Evolutionary conservation across 2,888 invertebrate genomes (phyloP).

Genomic region (Sicus ferrugineus): DNA sequence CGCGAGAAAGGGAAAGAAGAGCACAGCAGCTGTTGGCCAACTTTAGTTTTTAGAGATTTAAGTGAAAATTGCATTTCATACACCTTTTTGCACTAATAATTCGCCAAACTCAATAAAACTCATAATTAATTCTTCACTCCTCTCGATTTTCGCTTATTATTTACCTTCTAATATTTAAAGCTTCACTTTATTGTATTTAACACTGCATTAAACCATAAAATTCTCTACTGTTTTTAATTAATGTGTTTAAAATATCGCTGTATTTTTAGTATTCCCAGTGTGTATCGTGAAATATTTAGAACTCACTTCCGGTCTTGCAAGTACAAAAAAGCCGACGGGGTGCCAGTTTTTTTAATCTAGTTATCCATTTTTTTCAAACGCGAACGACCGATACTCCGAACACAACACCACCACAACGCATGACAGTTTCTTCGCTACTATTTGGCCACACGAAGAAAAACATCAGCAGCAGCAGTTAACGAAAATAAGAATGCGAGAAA

Average conservation of each 20-base stretch:
- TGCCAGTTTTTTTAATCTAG: slow-evolving; percentile 29
- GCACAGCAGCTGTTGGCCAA: slow-evolving; percentile 14
- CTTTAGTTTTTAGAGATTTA: not conserved
- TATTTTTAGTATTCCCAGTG: not conserved
- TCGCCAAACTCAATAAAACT: no score
- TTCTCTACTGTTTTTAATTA: not conserved
- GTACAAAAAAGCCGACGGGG: slow-evolving; percentile 28
- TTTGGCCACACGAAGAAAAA: no score
- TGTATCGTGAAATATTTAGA: slow-evolving; percentile 20
- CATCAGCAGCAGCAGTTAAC: no score
- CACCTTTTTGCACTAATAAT: not conserved
- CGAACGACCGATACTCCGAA: slow-evolving; percentile 5
- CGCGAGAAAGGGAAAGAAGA: no score
- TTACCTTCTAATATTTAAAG: not conserved
- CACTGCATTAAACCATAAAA: not conserved
- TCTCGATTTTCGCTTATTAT: not conserved
- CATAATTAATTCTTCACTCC: not conserved
- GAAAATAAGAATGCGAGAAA: no score
- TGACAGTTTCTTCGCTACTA: slow-evolving; percentile 37
- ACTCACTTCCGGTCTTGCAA: slow-evolving; percentile 37
- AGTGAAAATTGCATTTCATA: not conserved
- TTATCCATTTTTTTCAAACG: not conserved
- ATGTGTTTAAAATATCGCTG: not conserved
- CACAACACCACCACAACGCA: slow-evolving; percentile 11
- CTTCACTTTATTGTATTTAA: not conserved